Evolutionary conservation across 1,140 invertebrate species (phyloP), one percentile per base, ranked within the genome.

Genomic region (Drosophila elegans): DNA sequence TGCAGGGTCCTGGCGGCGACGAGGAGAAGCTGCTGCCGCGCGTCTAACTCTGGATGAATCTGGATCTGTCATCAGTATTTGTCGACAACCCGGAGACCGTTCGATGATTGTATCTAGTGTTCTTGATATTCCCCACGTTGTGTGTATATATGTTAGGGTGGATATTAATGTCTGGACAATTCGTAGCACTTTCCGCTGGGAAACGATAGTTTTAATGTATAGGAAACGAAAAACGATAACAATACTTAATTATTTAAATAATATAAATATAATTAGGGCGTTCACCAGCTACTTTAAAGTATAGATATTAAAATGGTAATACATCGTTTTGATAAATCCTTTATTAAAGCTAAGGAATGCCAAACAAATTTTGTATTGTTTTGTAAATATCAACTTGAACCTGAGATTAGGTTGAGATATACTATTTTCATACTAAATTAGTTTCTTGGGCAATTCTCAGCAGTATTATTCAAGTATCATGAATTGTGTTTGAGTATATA

Each of bases 1-100:
- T 63, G 63, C 63, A 49, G 13, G 16, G 13, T 29, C n/a, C 60
- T 12, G 36, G 29, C 29, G 5, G 16, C 21, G 73, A 91, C 42
- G 82, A 90, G 51, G 91, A 92, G 54, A 88, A 92, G 49, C 67
- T 92, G 9, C 66, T 92, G 71, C 88, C 91, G 27, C 86, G 86
- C 34, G 86, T 90, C 38, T 89, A 60, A 77, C 46, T 38, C 38
- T 29, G 54, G 34, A 41, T 25, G 21, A 39, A 55, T 41, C 53
- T 12, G 27, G 9, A 44, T 38, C 46, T 53, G 64, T 46, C 52
- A 69, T 74, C 80, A 89, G 80, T 89, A 89, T 89, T 89, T 78
- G 75, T 53, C 72, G 41, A 56, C 25, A 41, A 21, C 10, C 53
- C 32, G 29, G 29, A 13, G 52, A 4, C 44, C 53, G 39, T 55